Conservation (phyloP, 2,113 vertebrate genomes). For the Carassius auratus region DNA sequence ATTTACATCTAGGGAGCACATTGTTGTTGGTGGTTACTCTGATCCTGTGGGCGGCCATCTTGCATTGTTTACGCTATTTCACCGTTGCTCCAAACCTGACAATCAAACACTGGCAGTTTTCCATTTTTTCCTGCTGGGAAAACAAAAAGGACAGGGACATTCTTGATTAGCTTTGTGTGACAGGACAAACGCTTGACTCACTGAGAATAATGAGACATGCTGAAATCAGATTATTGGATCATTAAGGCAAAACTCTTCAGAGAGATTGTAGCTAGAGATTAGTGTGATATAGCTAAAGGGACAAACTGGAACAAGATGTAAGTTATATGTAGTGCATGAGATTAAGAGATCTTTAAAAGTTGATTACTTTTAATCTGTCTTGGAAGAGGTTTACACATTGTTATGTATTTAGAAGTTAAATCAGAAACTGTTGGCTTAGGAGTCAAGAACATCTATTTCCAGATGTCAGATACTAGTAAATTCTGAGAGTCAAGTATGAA, state of each 20-base stretch:
- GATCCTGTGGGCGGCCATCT: slow-evolving; percentile 94
- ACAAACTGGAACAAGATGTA: not conserved
- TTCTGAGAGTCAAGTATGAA: not conserved
- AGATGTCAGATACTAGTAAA: not conserved
- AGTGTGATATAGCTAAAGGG: slow-evolving; percentile 32
- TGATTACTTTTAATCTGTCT: slow-evolving; percentile 19
- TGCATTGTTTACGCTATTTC: slow-evolving; percentile 41
- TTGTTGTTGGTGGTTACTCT: slow-evolving; percentile 84
- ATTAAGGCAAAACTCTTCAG: slow-evolving; percentile 45
- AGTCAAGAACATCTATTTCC: not conserved
- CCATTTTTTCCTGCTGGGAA: slow-evolving; percentile 59
- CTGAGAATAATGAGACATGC: slow-evolving; percentile 7
- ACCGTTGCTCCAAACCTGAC: slow-evolving; percentile 48
- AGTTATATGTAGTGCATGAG: not conserved
- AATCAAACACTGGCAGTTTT: slow-evolving; percentile 62
- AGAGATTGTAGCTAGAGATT: slow-evolving; percentile 36
- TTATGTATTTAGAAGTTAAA: not conserved
- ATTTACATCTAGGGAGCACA: slow-evolving; percentile 90
- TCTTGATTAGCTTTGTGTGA: slow-evolving; percentile 36
- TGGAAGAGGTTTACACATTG: not conserved
- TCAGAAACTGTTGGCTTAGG: not conserved
- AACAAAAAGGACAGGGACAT: slow-evolving; percentile 27
- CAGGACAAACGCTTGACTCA: slow-evolving; percentile 2
- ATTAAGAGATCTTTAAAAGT: slow-evolving; percentile 23
- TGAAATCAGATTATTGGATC: slow-evolving; percentile 40